Conservation (phyloP, 2,888 invertebrate species). For the Eumerus sabulonum region DNA sequence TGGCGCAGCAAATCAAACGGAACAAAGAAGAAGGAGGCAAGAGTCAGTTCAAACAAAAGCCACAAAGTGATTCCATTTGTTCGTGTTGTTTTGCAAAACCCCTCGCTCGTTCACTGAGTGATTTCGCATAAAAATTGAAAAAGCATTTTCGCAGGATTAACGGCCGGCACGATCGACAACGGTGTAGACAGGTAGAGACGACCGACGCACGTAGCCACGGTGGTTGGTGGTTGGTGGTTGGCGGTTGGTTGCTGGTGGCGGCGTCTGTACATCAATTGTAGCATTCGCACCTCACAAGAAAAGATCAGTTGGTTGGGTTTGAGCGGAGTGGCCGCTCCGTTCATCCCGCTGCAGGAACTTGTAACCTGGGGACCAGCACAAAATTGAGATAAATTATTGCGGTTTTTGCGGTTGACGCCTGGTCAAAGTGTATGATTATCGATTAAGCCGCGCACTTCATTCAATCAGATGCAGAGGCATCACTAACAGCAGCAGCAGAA, state of each 20-base stretch:
- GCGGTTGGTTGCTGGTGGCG: slow-evolving; percentile 20
- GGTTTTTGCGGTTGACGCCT: slow-evolving; percentile 71
- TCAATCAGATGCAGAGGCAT: slow-evolving; percentile 66
- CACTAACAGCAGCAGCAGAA: slow-evolving; percentile 37
- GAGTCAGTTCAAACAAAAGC: slow-evolving; percentile 47
- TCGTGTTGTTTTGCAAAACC: slow-evolving; percentile 40
- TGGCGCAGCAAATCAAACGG: slow-evolving; percentile 31
- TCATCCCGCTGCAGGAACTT: slow-evolving; percentile 37
- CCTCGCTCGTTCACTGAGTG: slow-evolving; percentile 35
- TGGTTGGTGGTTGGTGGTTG: slow-evolving; percentile 2
- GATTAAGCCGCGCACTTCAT: slow-evolving; percentile 69
- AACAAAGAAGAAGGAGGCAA: slow-evolving; percentile 14
- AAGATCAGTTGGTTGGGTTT: slow-evolving; percentile 29
- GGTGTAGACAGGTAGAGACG: slow-evolving; percentile 10
- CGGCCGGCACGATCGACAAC: slow-evolving; percentile 1
- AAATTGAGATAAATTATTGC: slow-evolving; percentile 72
- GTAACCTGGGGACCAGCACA: slow-evolving; percentile 66
- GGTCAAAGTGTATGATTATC: slow-evolving; percentile 70
- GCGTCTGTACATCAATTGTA: slow-evolving; percentile 65
- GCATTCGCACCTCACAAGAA: slow-evolving; percentile 62
- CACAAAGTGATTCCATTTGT: slow-evolving; percentile 57
- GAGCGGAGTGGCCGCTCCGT: slow-evolving; percentile 37
- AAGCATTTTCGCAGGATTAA: slow-evolving; percentile 44
- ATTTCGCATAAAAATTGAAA: slow-evolving; percentile 66
- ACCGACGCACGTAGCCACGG: too few relatives aligned